Evolutionary conservation across 2,113 vertebrate species (phyloP), one percentile per base, ranked within the genome.

Genomic region (Climacteris rufus): DNA sequence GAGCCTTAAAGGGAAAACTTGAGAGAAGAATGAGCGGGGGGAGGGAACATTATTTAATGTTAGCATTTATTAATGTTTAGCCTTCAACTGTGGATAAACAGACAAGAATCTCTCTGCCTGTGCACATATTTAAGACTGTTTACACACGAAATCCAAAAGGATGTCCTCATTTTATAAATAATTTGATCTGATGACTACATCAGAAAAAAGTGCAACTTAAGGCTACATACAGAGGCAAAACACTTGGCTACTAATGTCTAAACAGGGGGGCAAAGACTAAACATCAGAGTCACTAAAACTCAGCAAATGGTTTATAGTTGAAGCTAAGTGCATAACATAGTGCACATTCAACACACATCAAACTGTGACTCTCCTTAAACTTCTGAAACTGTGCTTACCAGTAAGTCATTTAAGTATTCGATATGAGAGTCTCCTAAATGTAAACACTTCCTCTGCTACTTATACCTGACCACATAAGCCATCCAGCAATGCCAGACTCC

Each of bases 81-180:
- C 42, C 54, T 92, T 87, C 68, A 71, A 15, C 54, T 37, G 40
- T 44, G n/a, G 72, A 81, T 93, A 83, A 95, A 95, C 72, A 93
- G 82, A 87, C 35, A 87, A 86, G 87, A 92, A 63, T 40, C 79
- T 78, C 39, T 83, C 81, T 84, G 79, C 69, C 56, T 66, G 45
- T 83, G 63, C 57, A 74, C 65, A 71, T 54, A 96, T 45, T 77
- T 79, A 57, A 91, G 44, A 61, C 86, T 83, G 76, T 75, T 96
- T 94, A 96, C 28, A 85, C 23, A 54, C 40, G 25, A 49, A 79
- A 49, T 87, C 76, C 95, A 92, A 97, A 96, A 95, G 85, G 81
- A 97, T 65, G 79, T 87, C 56, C 49, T 87, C 76, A 56, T 86
- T 96, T 97, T 97, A 97, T 97, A 97, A 97, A 96, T 63, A 97